Evolutionary conservation across 2,797 vertebrate species (phyloP).

Genomic region (Pantherophis alleghaniensis): DNA sequence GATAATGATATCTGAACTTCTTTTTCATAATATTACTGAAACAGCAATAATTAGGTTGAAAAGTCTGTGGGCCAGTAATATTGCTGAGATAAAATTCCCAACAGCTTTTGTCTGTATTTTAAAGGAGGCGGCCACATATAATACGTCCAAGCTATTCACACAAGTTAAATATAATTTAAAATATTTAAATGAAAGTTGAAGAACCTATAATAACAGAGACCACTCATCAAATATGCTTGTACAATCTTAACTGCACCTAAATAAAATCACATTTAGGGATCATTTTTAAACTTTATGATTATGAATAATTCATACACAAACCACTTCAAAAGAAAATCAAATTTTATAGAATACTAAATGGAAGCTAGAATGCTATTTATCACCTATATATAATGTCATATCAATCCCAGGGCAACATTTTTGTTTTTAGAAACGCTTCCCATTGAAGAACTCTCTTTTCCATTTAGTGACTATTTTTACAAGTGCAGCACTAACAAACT

Average conservation of each 20-base stretch:
- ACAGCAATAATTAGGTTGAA: not conserved
- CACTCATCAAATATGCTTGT: not conserved
- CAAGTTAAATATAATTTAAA: not conserved
- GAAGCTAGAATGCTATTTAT: slow-evolving; percentile 53
- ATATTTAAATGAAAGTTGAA: not conserved
- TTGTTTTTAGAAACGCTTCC: slow-evolving; percentile 69
- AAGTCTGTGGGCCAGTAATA: not conserved
- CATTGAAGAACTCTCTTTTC: slow-evolving; percentile 65
- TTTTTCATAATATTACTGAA: not conserved
- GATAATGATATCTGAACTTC: not conserved
- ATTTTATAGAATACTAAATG: slow-evolving; percentile 54
- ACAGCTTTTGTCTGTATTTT: not conserved
- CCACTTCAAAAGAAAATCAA: slow-evolving; percentile 35
- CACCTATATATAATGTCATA: slow-evolving; percentile 67
- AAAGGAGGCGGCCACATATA: not conserved
- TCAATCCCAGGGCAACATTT: slow-evolving; percentile 62
- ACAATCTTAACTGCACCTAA: accelerated
- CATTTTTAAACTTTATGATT: slow-evolving; percentile 24
- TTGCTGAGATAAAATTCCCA: not conserved
- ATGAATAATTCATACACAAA: not conserved
- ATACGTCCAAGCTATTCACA: not conserved
- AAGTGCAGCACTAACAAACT: slow-evolving; percentile 75
- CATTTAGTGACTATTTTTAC: slow-evolving; percentile 72
- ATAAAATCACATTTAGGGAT: slow-evolving; percentile 47
- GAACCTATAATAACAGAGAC: not conserved